Evolutionary conservation across 2,113 vertebrate species (phyloP), one percentile per base, ranked within the genome.

Genomic region (Morone chrysops): DNA sequence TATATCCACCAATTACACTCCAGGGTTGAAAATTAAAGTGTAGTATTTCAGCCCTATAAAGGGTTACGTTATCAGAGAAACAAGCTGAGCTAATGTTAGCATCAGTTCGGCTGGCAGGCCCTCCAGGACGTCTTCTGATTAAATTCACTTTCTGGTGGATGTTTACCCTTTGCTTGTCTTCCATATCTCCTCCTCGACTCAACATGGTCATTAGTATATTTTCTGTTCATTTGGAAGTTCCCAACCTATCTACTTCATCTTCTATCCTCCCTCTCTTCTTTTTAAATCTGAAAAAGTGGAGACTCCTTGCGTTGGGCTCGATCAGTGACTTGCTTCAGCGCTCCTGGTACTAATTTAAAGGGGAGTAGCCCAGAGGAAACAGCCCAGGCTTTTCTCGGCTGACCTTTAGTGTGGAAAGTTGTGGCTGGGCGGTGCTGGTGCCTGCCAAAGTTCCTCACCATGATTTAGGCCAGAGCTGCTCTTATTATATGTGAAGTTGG

Each of bases 391-490:
- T 86, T 71, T 75, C 67, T 75, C 43, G 0, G 61, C 43, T 80
- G 71, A 89, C 75, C 83, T 80, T 82, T 48, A 31, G 3, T 70
- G 54, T 85, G 87, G 80, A 82, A 84, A 83, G 66, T 83, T 67
- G 36, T n/a, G 45, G 38, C 61, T 62, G 76, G 83, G 81, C 18
- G 69, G 22, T 53, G 60, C 73, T 80, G 47, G 48, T 66, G 72
- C 18, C 78, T 77, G 76, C 74, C 81, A 70, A 72, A 0, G 76
- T 76, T 81, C 86, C 56, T 62, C 43, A 51, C 76, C 76, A 41
- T 51, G 43, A 78, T 84, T 84, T 22, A 72, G 38, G 51, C 67
- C 66, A 68, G 47, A 38, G 13, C 6, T 6, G 4, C 25, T 20
- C 18, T 47, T 18, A 38, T 22, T 63, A 31, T 18, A 22, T 13